Conservation (phyloP, 1,140 invertebrate genomes). For the Apocrypta bakeri region DNA sequence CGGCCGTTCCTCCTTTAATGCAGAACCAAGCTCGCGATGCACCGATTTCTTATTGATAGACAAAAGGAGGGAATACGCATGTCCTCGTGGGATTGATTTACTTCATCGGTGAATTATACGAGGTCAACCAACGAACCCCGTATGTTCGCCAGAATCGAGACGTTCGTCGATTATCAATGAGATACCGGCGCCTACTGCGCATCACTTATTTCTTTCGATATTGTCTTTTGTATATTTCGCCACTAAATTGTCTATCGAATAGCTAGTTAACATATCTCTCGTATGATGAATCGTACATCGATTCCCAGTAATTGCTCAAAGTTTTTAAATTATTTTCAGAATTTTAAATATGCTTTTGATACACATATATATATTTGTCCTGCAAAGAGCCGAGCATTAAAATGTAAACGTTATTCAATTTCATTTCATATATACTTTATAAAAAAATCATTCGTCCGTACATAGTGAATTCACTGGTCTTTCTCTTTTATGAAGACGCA, state of each 20-base stretch:
- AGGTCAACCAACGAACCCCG: conserved; percentile 20
- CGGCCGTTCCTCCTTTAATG: conserved; percentile 33
- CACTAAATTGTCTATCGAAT: not conserved
- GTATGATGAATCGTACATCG: too few relatives aligned
- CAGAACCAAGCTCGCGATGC: conserved; percentile 5
- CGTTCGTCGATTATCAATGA: conserved; percentile 56
- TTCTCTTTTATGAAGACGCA: conserved; percentile 1
- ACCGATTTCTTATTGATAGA: conserved; percentile 53
- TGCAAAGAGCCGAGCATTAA: not conserved
- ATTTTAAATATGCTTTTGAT: not conserved
- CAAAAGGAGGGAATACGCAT: conserved; percentile 40
- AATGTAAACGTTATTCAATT: not conserved
- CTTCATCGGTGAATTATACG: conserved; percentile 36
- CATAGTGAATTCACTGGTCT: not conserved
- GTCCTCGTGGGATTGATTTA: conserved; percentile 60
- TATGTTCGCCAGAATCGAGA: conserved; percentile 26
- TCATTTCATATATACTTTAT: too few relatives aligned
- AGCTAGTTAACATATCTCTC: too few relatives aligned
- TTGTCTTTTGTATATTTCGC: not conserved
- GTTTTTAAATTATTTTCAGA: not conserved
- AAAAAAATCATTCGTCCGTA: not conserved
- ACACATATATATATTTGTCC: not conserved
- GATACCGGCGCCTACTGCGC: not conserved
- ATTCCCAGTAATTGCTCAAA: too few relatives aligned
- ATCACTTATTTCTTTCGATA: not conserved